Evolutionary conservation across 2,888 invertebrate genomes (phyloP), one percentile per base, ranked within the genome.

Genomic region (Tetragonula carbonaria): DNA sequence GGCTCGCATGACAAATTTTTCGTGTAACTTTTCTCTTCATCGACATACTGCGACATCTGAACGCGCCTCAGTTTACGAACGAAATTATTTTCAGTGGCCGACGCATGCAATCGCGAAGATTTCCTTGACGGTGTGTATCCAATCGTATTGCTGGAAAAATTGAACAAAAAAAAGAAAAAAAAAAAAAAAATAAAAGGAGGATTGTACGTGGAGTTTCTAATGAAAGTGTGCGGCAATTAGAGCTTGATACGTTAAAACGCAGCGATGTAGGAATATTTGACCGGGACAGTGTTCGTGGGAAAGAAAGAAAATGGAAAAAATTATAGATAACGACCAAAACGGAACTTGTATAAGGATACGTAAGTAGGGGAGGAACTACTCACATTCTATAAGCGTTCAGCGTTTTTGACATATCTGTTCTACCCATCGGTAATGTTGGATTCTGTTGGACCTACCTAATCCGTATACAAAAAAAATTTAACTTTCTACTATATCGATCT

Each of bases 321-420:
- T 33, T 28, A 57, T 11, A 55, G 63, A 70, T 50, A 62, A 57
- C 16, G 45, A 65, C 63, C 62, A 71, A 73, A 68, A 63, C 33
- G 50, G 66, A 71, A 28, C 28, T 72, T 63, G 68, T 62, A 45
- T 71, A 59, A 80, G 73, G 71, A 72, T 67, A 77, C 51, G 81
- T 85, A 80, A 81, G 71, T 78, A 83, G 83, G 83, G 79, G 55
- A 62, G 79, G 55, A 62, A 88, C 84, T 96, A 97, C 97, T 97
- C 96, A 98, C 98, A 98, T 97, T 96, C 97, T 97, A 95, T 98
- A 98, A 94, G 97, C 97, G 96, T 97, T 97, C 95, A 98, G 96
- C 95, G 97, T 97, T 96, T 97, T 98, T 95, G 97, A 98, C 97
- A 97, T 97, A 93, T 94, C 93, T 90, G 94, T 94, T 90, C 93